Evolutionary conservation across 2,797 vertebrate species (phyloP).

Genomic region (Typhlichthys subterraneus): DNA sequence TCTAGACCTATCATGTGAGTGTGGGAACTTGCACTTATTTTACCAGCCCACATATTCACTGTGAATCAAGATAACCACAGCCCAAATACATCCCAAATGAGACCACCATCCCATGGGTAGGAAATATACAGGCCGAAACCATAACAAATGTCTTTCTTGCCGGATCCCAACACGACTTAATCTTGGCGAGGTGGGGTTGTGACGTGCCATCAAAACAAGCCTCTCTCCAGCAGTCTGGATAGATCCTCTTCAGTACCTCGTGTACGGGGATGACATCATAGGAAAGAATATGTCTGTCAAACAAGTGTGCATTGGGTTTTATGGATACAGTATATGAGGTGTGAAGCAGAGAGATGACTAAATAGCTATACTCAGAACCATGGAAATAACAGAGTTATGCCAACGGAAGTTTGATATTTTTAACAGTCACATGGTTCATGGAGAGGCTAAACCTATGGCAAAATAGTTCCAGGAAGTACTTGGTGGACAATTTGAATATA

Average conservation of each 20-base stretch:
- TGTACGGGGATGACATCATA: constrained; percentile 61
- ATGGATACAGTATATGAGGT: constrained; percentile 9
- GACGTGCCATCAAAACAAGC: constrained; percentile 72
- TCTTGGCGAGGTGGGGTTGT: constrained; percentile 52
- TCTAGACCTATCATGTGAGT: constrained; percentile 42
- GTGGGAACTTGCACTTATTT: constrained; percentile 46
- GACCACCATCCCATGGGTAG: constrained; percentile 60
- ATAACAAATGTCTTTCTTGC: constrained; percentile 64
- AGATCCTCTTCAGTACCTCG: constrained; percentile 62
- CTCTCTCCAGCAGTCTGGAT: constrained; percentile 65
- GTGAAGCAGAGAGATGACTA: constrained; percentile 14
- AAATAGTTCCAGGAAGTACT: too few relatives aligned
- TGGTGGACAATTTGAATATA: too few relatives aligned
- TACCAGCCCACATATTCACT: constrained; percentile 33
- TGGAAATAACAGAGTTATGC: too few relatives aligned
- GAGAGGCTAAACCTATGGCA: too few relatives aligned
- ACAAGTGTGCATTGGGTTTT: constrained; percentile 45
- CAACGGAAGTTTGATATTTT: too few relatives aligned
- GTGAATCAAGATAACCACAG: constrained; percentile 49
- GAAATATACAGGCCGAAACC: constrained; percentile 59
- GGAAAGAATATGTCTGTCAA: constrained; percentile 51
- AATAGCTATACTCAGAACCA: background rate
- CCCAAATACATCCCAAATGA: constrained; percentile 35
- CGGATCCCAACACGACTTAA: constrained; percentile 67
- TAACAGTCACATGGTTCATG: too few relatives aligned